phyloP scores from a whole-genome alignment of 92 coral and sea anemone species.

The Siderastrea radians region DNA sequence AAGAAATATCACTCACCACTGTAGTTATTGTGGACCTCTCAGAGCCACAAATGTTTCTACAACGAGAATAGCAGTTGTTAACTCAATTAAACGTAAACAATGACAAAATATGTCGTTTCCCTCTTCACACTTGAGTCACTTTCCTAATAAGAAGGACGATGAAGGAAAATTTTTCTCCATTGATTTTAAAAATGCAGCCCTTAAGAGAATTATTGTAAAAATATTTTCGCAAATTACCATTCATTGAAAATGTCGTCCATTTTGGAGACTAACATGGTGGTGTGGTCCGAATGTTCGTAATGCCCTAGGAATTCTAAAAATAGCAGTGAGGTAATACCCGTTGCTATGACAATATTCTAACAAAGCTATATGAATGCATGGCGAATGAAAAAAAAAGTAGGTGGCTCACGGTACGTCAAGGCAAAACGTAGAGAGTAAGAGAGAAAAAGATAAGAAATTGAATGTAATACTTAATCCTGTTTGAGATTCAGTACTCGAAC shows the following conservation, averaged over 20 bases:
- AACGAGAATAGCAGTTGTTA: neutral
- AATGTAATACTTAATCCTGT: too few species aligned
- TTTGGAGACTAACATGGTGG: conserved; percentile 23
- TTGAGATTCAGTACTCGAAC: too few species aligned
- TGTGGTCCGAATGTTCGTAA: conserved; percentile 56
- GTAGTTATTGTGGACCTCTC: neutral
- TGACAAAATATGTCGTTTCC: conserved; percentile 42
- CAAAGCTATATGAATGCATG: too few species aligned
- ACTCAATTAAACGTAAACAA: neutral
- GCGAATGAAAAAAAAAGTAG: too few species aligned
- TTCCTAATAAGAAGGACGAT: neutral
- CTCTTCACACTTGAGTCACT: conserved; percentile 6
- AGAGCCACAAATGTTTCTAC: conserved; percentile 15
- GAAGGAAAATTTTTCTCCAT: neutral
- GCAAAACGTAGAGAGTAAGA: too few species aligned
- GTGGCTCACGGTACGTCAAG: too few species aligned
- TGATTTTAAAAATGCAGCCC: neutral
- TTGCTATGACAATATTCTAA: conserved; percentile 56
- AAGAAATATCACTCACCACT: conserved; percentile 18
- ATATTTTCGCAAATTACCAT: conserved; percentile 37
- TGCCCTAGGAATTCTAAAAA: conserved; percentile 64
- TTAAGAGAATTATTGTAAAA: neutral
- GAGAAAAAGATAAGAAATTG: too few species aligned
- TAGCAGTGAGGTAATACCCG: conserved; percentile 81
- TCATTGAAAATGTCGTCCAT: conserved; percentile 45